Percentiles rank a stretch among this genome's conserved stretches.
These are phyloP conservation scores for Mungos mungo DNA, from an alignment of 2,113 vertebrate species.

Conservation along the genomic window DNA sequence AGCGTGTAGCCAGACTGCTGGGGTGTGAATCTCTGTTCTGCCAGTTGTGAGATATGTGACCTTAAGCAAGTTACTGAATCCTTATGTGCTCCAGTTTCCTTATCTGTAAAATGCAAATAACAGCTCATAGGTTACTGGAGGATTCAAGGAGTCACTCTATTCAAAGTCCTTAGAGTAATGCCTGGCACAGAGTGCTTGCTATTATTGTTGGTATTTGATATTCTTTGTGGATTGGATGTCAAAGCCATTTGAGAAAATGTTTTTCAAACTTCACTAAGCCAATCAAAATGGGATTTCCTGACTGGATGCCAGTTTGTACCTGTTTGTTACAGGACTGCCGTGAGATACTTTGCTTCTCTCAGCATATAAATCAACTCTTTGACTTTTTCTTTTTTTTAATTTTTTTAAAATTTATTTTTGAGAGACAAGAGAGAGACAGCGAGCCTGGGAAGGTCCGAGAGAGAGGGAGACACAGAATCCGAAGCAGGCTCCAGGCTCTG, in stretches of 20 bases:
- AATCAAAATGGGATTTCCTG: background rate
- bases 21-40: background rate
- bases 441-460: no score
- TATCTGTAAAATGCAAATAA: background rate
- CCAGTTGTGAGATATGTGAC: background rate
- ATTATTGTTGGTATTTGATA: background rate
- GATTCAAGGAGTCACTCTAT: background rate
- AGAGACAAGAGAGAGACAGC: no score
- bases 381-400: background rate
- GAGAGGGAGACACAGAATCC: no score
- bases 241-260: background rate
- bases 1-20: background rate
- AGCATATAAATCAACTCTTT: slow-evolving; percentile 21
- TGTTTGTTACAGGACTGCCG: background rate
- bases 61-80: background rate
- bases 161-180: background rate
- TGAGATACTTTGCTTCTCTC: background rate
- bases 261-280: background rate
- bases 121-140: background rate
- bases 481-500: no score
- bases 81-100: background rate
- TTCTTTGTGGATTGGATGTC: background rate
- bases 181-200: background rate
- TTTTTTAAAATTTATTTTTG: no score
- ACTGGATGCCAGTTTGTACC: background rate